Conservation (phyloP, 2,797 vertebrate species). For the Enteromius argenteus region DNA sequence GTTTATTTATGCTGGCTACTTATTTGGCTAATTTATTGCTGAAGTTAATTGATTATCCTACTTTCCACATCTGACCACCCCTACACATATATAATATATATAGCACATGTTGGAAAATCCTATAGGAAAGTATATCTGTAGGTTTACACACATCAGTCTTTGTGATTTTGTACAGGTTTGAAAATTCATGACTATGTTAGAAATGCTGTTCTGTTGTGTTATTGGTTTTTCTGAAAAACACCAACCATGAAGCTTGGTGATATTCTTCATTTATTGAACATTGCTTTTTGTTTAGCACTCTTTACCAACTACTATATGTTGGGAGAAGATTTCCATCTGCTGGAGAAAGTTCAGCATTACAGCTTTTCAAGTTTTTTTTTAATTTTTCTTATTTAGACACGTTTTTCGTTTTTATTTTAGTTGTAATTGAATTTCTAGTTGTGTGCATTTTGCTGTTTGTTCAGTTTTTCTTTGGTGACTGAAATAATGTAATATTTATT, state of each 20-base stretch:
- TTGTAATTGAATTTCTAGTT: neutral
- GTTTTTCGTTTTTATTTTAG: neutral
- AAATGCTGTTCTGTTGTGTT: neutral
- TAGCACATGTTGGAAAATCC: neutral
- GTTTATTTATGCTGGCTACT: neutral
- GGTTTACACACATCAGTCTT: neutral
- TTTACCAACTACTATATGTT: neutral
- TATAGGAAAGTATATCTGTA: neutral
- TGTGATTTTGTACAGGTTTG: neutral
- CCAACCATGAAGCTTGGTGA: neutral
- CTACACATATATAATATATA: neutral
- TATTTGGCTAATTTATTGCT: neutral
- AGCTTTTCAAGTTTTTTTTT: neutral
- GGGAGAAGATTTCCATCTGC: slow-evolving; percentile 30
- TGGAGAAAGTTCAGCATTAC: slow-evolving; percentile 14
- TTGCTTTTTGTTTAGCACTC: no score
- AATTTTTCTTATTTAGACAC: neutral
- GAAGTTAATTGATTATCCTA: neutral
- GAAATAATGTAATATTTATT: neutral
- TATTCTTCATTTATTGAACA: neutral
- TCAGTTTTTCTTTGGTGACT: neutral
- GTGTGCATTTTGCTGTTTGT: neutral
- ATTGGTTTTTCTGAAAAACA: neutral
- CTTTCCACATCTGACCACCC: neutral
- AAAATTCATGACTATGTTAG: neutral